Evolutionary conservation across 2,888 invertebrate genomes (phyloP), one percentile per base, ranked within the genome.

Genomic region (Phortica okadai): DNA sequence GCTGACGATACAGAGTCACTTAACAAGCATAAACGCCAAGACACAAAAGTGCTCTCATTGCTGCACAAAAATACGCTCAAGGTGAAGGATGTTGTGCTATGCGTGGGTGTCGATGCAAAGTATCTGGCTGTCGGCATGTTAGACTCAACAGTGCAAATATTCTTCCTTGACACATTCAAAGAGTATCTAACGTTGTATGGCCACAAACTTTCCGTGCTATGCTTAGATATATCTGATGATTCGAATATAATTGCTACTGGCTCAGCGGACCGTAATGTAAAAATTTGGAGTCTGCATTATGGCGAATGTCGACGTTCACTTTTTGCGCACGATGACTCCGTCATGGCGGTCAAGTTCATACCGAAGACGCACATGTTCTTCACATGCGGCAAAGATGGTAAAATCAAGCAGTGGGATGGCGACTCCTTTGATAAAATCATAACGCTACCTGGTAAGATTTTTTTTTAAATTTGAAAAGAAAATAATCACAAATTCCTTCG

Each of bases 261-360:
- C 7, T 98, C 99, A 2, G 96, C 97, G 0, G 99, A 99, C 92
- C 94, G 98, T 59, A 98, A 97, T 90, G 94, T 99, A 44, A 98
- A 99, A 93, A 95, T 99, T 79, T 99, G 99, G 99, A 99, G 99
- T 54, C 93, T 99, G 92, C 98, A 99, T 92, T 99, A 98, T 91
- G 99, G 99, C n/a, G 98, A 99, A 91, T 99, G 98, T 85, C 99
- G 98, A 92, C 95, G 95, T 87, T 98, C 98, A 0, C 93, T 99
- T 82, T 97, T 98, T 91, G 99, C 98, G 0, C 99, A 99, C 91
- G 98, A 99, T 87, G 98, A 98, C 91, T 97, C 98, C 0, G 95
- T 99, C 10, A 98, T 97, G 77, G 94, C 96, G 50, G 90, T 99
- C 50, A 94, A 95, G 86, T 99, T 99, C 90, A 94, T 98, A 25